These are phyloP conservation scores for Drosophila maculinotata DNA, from an alignment of 2,888 invertebrate genomes.

Conservation along the genomic window DNA sequence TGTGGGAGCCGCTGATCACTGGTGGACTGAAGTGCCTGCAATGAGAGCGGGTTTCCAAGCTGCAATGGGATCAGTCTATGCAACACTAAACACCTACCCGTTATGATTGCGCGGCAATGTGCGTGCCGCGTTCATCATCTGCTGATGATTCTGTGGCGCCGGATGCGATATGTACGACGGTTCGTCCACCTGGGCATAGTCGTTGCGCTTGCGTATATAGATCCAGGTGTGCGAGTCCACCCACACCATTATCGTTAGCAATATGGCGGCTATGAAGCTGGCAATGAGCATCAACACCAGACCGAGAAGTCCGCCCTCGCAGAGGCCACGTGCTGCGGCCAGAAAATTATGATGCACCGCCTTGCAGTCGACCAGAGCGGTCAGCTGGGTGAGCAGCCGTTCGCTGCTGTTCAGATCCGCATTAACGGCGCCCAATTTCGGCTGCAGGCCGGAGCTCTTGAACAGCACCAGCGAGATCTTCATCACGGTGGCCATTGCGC, in stretches of 20 bases:
- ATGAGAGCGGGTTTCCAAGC: conserved; percentile 46
- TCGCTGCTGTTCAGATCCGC: conserved; percentile 92
- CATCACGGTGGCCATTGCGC: conserved; percentile 85
- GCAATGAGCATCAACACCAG: conserved; percentile 94
- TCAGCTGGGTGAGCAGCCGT: conserved; percentile 88
- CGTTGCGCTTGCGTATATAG: conserved; percentile 94
- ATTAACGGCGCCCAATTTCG: conserved; percentile 90
- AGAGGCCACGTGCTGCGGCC: conserved; percentile 91
- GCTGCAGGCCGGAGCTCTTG: conserved; percentile 87
- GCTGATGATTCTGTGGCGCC: conserved; percentile 86
- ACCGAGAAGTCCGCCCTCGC: conserved; percentile 93
- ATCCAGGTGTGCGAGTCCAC: conserved; percentile 99
- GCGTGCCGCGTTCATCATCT: conserved; percentile 86
- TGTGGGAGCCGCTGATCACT: conserved; percentile 85
- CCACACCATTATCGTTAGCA: conserved; percentile 96
- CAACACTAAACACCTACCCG: conserved; percentile 81
- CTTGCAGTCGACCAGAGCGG: conserved; percentile 92
- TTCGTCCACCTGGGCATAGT: conserved; percentile 93
- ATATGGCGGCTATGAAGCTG: conserved; percentile 93
- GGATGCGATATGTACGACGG: conserved; percentile 87
- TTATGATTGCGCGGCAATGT: conserved; percentile 86
- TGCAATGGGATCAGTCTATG: conserved; percentile 56
- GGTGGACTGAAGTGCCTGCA: conserved; percentile 85
- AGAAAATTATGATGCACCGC: conserved; percentile 93
- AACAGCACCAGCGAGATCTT: conserved; percentile 85